These are phyloP conservation scores for Melitaea cinxia DNA, from an alignment of 1,140 invertebrate genomes.

Conservation along the genomic window DNA sequence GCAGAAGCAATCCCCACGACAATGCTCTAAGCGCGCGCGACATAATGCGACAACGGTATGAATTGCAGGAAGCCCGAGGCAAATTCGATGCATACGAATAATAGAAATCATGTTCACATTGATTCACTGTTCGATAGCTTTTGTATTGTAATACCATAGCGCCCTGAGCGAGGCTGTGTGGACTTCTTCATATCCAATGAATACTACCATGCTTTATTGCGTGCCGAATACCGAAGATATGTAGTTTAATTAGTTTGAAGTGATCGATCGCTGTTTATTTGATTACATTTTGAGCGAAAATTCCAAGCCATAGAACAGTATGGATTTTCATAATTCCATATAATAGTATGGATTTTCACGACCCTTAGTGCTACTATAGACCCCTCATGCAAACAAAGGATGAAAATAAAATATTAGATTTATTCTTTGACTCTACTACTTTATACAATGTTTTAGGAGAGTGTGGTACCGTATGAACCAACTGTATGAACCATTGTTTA, in stretches of 20 bases:
- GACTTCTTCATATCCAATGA: slow-evolving; percentile 20
- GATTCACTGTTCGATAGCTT: slow-evolving; percentile 38
- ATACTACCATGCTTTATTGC: neutral
- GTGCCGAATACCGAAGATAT: neutral
- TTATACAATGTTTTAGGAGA: no score
- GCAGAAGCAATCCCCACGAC: slow-evolving; percentile 12
- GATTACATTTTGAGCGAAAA: neutral
- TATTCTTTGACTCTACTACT: no score
- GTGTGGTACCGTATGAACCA: no score
- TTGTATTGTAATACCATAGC: slow-evolving; percentile 31
- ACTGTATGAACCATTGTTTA: no score
- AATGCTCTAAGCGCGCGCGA: slow-evolving; percentile 26
- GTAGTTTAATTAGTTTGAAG: neutral
- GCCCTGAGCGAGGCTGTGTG: slow-evolving; percentile 18
- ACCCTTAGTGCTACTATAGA: no score
- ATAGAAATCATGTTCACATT: slow-evolving; percentile 52
- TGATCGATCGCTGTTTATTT: neutral
- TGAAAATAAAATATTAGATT: no score
- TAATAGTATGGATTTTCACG: no score
- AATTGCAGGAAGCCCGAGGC: slow-evolving; percentile 45
- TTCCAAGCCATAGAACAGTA: no score
- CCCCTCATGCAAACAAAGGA: no score
- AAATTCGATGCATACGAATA: slow-evolving; percentile 61
- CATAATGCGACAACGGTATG: slow-evolving; percentile 31
- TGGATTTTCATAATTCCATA: no score